Conservation (phyloP, 2,797 vertebrate species). For the Philypnodon macrostomus region DNA sequence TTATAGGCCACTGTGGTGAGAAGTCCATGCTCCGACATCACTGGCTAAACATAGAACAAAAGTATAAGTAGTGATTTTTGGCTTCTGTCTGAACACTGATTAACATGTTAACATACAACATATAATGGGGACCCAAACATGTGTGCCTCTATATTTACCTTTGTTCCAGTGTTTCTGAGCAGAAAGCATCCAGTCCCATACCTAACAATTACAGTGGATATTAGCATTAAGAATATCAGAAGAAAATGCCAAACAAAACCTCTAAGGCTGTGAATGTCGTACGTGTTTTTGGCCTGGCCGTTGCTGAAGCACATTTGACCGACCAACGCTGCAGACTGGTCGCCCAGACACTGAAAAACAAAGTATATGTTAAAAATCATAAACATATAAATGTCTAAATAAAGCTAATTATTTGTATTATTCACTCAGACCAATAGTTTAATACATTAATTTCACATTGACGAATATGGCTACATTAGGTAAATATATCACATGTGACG, state of each 20-base stretch:
- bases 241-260: not conserved
- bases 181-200: constrained; percentile 98
- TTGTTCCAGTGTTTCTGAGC: constrained; percentile 89
- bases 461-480: too few species aligned
- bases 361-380: not conserved
- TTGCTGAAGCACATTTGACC: constrained; percentile 92
- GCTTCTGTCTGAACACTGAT: too few species aligned
- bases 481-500: too few species aligned
- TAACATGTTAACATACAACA: too few species aligned
- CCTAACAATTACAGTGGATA: constrained; percentile 72
- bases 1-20: constrained; percentile 95
- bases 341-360: constrained; percentile 86
- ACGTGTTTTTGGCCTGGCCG: constrained; percentile 95
- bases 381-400: not conserved
- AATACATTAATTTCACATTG: too few species aligned
- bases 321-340: constrained; percentile 91
- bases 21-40: constrained; percentile 94
- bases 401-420: not conserved
- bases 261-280: constrained; percentile 36
- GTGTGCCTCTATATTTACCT: constrained; percentile 66
- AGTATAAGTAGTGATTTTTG: too few species aligned
- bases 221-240: too few species aligned
- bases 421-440: too few species aligned
- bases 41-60: constrained; percentile 72
- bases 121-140: not conserved